Percentiles rank a stretch among this genome's conserved stretches.
Conservation (phyloP, 2,888 invertebrate genomes). For the Branchipolynoe longqiensis region DNA sequence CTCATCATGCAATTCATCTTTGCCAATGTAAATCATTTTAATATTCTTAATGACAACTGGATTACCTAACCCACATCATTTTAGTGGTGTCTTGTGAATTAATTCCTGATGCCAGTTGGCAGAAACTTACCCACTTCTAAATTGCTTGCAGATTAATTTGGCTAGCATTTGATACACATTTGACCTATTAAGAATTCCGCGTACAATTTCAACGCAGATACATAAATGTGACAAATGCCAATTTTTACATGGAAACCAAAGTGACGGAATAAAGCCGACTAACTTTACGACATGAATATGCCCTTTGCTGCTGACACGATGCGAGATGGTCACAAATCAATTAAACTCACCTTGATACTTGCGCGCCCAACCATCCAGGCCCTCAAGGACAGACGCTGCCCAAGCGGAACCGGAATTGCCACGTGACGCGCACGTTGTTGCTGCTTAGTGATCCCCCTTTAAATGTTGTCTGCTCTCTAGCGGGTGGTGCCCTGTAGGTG, state of each 20-base stretch:
- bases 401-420: conserved; percentile 47
- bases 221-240: not conserved
- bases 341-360: conserved; percentile 47
- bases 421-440: conserved; percentile 44
- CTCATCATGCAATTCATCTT: too few relatives aligned
- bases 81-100: too few relatives aligned
- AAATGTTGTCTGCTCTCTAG: not conserved
- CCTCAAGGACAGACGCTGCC: conserved; percentile 51
- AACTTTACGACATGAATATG: too few relatives aligned
- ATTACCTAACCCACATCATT: too few relatives aligned
- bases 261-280: too few relatives aligned
- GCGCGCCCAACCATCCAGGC: conserved; percentile 50
- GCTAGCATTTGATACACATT: not conserved
- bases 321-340: not conserved
- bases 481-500: not conserved
- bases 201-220: not conserved
- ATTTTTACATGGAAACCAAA: too few relatives aligned
- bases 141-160: too few relatives aligned
- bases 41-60: too few relatives aligned
- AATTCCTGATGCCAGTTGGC: too few relatives aligned
- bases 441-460: conserved; percentile 17
- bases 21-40: too few relatives aligned
- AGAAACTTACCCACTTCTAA: too few relatives aligned
- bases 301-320: not conserved
- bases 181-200: not conserved